Evolutionary conservation across 2,113 vertebrate genomes (phyloP).

Genomic region (Gymnobelideus leadbeateri): DNA sequence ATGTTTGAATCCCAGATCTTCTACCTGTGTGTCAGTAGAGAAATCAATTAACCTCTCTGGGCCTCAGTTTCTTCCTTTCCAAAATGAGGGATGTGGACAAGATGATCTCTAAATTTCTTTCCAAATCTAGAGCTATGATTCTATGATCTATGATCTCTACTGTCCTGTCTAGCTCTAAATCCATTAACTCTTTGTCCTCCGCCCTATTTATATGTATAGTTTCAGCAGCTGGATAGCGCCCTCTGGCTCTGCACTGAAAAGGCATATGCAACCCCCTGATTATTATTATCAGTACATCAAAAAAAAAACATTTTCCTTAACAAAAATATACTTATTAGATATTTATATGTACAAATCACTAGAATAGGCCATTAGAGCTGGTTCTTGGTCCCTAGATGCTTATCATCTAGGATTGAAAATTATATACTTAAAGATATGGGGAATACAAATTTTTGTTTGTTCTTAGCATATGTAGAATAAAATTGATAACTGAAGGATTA

Average conservation of each 20-base stretch:
- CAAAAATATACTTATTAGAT: background rate
- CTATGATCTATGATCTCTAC: background rate
- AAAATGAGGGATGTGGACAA: background rate
- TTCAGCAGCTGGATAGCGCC: conserved; percentile 7
- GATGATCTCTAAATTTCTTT: background rate
- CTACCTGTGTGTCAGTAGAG: background rate
- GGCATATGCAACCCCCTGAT: background rate
- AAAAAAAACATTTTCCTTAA: background rate
- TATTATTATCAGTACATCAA: background rate
- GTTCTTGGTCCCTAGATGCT: background rate
- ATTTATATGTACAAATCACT: background rate
- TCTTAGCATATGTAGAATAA: background rate
- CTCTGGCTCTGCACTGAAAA: background rate
- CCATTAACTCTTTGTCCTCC: background rate
- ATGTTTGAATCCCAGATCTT: background rate
- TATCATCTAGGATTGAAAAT: background rate
- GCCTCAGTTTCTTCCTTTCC: background rate
- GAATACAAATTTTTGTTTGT: accelerated
- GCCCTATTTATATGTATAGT: background rate
- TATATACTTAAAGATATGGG: background rate
- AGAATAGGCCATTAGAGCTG: background rate
- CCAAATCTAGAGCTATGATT: background rate
- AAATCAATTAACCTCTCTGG: background rate
- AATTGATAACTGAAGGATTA: background rate
- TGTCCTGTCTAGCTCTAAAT: background rate